These are phyloP conservation scores for Hypocryptadius cinnamomeus DNA, from an alignment of 2,113 vertebrate species.

Conservation along the genomic window DNA sequence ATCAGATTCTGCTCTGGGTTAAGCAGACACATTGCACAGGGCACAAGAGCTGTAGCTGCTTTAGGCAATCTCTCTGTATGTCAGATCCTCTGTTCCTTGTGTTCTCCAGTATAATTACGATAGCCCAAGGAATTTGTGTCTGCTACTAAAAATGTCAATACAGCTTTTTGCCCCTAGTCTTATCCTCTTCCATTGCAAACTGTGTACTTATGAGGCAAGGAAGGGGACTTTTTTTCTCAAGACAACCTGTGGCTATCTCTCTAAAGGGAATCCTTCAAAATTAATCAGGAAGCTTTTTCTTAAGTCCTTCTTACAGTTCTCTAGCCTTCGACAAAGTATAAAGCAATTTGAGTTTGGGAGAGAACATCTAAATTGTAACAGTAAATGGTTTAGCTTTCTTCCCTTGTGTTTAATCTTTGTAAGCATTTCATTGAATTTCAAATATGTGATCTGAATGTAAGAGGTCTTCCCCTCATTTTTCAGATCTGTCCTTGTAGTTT, in stretches of 20 bases:
- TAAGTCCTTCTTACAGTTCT: neutral
- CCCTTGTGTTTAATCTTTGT: neutral
- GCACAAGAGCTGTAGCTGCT: neutral
- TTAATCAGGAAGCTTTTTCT: neutral
- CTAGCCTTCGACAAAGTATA: neutral
- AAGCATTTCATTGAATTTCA: neutral
- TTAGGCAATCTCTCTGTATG: neutral
- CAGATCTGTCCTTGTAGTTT: neutral
- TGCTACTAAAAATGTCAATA: neutral
- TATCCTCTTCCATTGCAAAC: neutral
- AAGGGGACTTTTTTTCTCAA: neutral
- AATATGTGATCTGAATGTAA: neutral
- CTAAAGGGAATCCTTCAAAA: neutral
- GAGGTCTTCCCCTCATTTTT: neutral
- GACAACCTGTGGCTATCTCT: neutral
- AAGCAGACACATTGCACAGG: neutral
- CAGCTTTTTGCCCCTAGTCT: neutral
- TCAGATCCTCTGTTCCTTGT: neutral
- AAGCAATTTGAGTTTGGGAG: neutral
- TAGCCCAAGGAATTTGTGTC: neutral
- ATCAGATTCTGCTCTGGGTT: neutral
- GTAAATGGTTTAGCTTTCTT: neutral
- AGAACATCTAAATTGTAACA: neutral
- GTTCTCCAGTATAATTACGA: neutral
- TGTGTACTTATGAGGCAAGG: neutral